Evolutionary conservation across 2,113 vertebrate genomes (phyloP), one percentile per base, ranked within the genome.

Genomic region (Cacatua alba): DNA sequence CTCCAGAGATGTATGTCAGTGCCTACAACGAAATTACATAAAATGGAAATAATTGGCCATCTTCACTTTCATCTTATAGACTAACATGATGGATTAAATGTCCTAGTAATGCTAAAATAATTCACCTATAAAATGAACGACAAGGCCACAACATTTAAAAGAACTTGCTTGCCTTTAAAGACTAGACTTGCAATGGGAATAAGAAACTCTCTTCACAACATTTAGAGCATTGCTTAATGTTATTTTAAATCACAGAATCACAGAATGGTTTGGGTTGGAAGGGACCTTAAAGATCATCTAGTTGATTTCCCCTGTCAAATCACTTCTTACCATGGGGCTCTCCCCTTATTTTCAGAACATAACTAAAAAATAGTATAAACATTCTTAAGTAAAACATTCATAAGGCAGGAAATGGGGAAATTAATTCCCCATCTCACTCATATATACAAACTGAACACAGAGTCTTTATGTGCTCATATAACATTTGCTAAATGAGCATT

Each of bases 61-160:
- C 33, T 3, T 20, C 53, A 65, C 81, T 77, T 78, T 63, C 57
- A 12, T 90, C 33, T 80, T 67, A 51, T 10, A 71, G 39, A 46
- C n/a, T 86, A 52, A 41, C 59, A 49, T 25, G 68, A 97, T 76
- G 65, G 81, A 97, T 92, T 93, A 94, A 97, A 93, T 79, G 67
- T 62, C 78, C 35, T 44, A 53, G 19, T 41, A 71, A 87, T 64
- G 69, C 64, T 80, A 87, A 95, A 90, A 78, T 65, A 96, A 96
- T 91, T 94, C 68, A 91, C 53, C 64, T 90, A 95, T 69, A 63
- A 95, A 81, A 95, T 88, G 55, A 96, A 95, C 48, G 41, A 95
- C 75, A 71, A 94, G 92, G 70, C 39, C 79, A 80, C 43, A 60
- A 86, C 28, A 90, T 83, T 82, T 84, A 48, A 52, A 60, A 65